These are phyloP conservation scores for Drosophila yakuba DNA, from an alignment of 1,140 invertebrate species.

Conservation along the genomic window DNA sequence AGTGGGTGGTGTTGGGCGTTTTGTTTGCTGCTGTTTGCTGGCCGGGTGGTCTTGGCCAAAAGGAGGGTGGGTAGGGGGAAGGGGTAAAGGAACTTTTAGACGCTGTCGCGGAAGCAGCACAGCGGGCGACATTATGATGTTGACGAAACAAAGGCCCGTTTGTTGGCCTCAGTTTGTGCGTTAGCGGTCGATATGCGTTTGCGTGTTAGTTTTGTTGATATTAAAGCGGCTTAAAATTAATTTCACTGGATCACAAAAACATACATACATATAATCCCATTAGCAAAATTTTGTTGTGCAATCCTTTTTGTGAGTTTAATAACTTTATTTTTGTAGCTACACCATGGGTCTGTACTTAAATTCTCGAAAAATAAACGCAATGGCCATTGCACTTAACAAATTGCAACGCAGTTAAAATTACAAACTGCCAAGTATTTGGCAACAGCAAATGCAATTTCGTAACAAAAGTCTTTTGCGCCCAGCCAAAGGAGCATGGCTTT, in stretches of 20 bases:
- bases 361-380: slow-evolving; percentile 23
- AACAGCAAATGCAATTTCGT: slow-evolving; percentile 62
- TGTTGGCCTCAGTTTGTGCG: slow-evolving; percentile 36
- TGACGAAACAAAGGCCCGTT: slow-evolving; percentile 49
- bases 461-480: slow-evolving; percentile 63
- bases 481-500: slow-evolving; percentile 8
- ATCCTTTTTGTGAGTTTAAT: slow-evolving; percentile 58
- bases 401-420: slow-evolving; percentile 77
- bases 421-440: slow-evolving; percentile 74
- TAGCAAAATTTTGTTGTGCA: neutral
- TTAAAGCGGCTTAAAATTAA: slow-evolving; percentile 28
- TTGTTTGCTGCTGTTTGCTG: neutral
- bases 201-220: slow-evolving; percentile 19
- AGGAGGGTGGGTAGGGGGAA: neutral
- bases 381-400: slow-evolving; percentile 68
- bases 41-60: slow-evolving; percentile 1
- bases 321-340: slow-evolving; percentile 58
- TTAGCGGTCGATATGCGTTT: slow-evolving; percentile 13
- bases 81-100: slow-evolving; percentile 10
- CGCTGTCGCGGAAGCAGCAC: slow-evolving; percentile 41
- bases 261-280: neutral
- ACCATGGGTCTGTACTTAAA: slow-evolving; percentile 13
- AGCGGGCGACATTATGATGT: slow-evolving; percentile 49
- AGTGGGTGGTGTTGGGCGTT: slow-evolving; percentile 13
- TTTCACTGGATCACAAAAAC: too few species aligned